Evolutionary conservation across 2,113 vertebrate genomes (phyloP).

Genomic region (Apodemus sylvaticus): DNA sequence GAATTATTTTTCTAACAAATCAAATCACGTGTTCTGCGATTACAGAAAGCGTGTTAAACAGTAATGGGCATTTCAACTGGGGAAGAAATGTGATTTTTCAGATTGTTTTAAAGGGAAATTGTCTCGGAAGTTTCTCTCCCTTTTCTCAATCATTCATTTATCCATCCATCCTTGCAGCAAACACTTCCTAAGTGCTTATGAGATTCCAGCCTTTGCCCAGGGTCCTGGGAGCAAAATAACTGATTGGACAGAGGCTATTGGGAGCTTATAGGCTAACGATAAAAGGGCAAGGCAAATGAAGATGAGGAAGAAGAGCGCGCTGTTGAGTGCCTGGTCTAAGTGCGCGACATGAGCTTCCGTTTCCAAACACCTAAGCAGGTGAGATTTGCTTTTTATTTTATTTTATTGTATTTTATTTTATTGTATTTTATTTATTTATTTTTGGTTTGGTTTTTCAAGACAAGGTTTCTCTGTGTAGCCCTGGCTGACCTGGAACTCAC

Average conservation of each 20-base stretch:
- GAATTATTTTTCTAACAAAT: conserved; percentile 30
- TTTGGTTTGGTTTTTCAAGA: no score
- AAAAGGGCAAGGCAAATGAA: background rate
- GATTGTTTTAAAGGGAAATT: background rate
- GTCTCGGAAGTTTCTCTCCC: background rate
- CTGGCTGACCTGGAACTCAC: no score
- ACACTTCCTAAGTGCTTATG: background rate
- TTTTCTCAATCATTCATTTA: background rate
- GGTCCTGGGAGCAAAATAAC: background rate
- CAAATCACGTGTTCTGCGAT: background rate
- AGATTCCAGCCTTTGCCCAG: background rate
- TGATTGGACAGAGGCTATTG: background rate
- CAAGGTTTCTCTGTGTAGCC: no score
- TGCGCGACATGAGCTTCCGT: background rate
- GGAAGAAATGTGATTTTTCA: background rate
- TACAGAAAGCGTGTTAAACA: background rate
- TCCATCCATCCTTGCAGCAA: background rate
- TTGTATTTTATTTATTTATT: no score
- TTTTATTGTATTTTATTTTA: no score
- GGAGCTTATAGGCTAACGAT: background rate
- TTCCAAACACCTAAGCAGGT: background rate
- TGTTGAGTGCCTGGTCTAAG: background rate
- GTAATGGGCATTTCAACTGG: background rate
- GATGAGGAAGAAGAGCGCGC: background rate
- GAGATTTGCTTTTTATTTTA: no score